Percentiles rank a stretch among this genome's conserved stretches.
Conservation (phyloP, 1,140 invertebrate genomes). For the Sinonovacula constricta region DNA sequence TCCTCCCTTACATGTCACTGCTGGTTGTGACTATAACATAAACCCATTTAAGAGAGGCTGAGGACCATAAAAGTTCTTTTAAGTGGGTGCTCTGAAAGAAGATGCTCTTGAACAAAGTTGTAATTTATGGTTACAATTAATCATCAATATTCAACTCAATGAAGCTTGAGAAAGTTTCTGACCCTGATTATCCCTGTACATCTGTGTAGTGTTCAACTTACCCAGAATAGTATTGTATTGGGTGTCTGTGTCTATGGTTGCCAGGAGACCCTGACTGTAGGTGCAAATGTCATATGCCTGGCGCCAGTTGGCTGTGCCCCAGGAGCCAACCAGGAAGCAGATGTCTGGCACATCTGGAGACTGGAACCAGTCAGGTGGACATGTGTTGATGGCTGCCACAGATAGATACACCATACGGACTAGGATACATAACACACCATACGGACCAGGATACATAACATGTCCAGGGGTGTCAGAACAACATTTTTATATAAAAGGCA, state of each 20-base stretch:
- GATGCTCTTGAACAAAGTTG: too few species aligned
- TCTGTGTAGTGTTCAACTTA: too few species aligned
- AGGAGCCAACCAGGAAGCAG: slow-evolving; percentile 43
- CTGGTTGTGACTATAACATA: too few species aligned
- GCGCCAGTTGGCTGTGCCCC: slow-evolving; percentile 23
- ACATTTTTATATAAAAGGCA: neutral
- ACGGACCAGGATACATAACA: neutral
- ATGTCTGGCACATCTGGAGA: slow-evolving; percentile 6
- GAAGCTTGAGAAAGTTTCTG: too few species aligned
- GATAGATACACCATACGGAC: neutral
- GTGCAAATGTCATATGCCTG: slow-evolving; percentile 50
- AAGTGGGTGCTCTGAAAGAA: too few species aligned
- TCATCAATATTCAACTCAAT: too few species aligned
- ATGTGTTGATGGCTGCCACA: slow-evolving; percentile 24
- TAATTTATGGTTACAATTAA: too few species aligned
- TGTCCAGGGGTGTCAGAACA: neutral
- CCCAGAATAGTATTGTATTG: slow-evolving; percentile 39
- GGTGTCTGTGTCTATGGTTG: slow-evolving; percentile 17
- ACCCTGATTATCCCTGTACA: too few species aligned
- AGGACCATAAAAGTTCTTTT: too few species aligned
- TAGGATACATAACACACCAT: neutral
- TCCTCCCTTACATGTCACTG: too few species aligned
- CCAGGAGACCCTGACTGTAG: slow-evolving; percentile 51
- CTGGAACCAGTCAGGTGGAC: slow-evolving; percentile 53
- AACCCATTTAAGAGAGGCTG: too few species aligned